Evolutionary conservation across 1,140 invertebrate genomes (phyloP).

Genomic region (Pseudoatta argentina): DNA sequence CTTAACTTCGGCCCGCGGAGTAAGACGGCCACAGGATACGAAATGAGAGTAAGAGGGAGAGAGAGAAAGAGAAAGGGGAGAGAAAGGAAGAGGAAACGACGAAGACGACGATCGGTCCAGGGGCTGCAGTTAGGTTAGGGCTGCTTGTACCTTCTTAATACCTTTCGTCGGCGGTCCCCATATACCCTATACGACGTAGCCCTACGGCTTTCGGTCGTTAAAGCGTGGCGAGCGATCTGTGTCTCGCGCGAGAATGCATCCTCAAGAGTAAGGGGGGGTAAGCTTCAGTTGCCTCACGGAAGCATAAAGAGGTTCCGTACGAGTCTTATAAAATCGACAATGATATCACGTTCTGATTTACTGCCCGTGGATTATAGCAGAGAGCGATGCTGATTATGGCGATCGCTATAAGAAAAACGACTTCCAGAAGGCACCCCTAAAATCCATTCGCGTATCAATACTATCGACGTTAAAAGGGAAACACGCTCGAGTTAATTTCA

Average conservation of each 20-base stretch:
- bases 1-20: constrained; percentile 76
- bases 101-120: constrained; percentile 74
- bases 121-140: constrained; percentile 76
- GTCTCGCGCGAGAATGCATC: constrained; percentile 35
- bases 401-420: neutral
- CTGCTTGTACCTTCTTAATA: constrained; percentile 76
- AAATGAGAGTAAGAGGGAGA: constrained; percentile 63
- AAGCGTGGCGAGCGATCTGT: constrained; percentile 55
- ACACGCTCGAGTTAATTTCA: neutral
- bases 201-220: constrained; percentile 55
- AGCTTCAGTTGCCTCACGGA: constrained; percentile 15
- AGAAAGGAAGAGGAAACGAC: constrained; percentile 53
- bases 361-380: constrained; percentile 10
- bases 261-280: constrained; percentile 4
- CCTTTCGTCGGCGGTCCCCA: constrained; percentile 69
- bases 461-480: neutral
- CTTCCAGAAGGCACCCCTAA: neutral
- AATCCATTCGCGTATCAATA: neutral
- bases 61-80: neutral
- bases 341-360: constrained; percentile 50
- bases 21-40: constrained; percentile 73
- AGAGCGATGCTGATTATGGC: constrained; percentile 29
- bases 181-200: constrained; percentile 60
- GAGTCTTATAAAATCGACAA: constrained; percentile 32
- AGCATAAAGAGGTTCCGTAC: constrained; percentile 4